Conservation (phyloP, 2,888 invertebrate genomes). For the Ophion slaviceki region DNA sequence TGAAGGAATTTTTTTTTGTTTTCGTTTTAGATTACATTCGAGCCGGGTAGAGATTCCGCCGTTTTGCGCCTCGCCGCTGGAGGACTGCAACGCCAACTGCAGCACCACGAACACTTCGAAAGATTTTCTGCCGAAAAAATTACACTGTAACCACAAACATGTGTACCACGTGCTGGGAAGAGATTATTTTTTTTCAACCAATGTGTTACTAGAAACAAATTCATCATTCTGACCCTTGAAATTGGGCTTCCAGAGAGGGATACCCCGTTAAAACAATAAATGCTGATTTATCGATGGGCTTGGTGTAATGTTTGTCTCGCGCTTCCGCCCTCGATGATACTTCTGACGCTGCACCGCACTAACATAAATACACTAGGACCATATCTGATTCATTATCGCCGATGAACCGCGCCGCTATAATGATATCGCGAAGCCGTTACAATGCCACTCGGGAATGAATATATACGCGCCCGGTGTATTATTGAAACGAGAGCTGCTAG, state of each 20-base stretch:
- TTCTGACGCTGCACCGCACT: neutral
- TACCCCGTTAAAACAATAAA: neutral
- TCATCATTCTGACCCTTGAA: neutral
- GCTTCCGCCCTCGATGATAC: neutral
- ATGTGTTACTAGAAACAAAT: no score
- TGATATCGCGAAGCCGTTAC: constrained; percentile 34
- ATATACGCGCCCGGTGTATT: constrained; percentile 18
- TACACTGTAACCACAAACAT: no score
- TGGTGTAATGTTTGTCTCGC: neutral
- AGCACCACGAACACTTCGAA: no score
- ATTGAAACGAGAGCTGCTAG: constrained; percentile 40
- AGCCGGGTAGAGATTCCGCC: no score
- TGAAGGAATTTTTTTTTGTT: no score
- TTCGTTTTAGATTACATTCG: no score
- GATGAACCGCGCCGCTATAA: constrained; percentile 28
- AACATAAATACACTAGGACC: neutral
- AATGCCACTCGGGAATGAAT: constrained; percentile 51
- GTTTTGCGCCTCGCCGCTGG: no score
- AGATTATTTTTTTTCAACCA: no score
- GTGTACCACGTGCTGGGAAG: no score
- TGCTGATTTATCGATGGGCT: constrained; percentile 1
- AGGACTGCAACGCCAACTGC: no score
- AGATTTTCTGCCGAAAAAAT: no score
- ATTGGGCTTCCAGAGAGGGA: neutral
- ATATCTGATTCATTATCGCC: constrained; percentile 54